phyloP scores from a whole-genome alignment of 1,140 invertebrate species.

The Drosophila eugracilis region DNA sequence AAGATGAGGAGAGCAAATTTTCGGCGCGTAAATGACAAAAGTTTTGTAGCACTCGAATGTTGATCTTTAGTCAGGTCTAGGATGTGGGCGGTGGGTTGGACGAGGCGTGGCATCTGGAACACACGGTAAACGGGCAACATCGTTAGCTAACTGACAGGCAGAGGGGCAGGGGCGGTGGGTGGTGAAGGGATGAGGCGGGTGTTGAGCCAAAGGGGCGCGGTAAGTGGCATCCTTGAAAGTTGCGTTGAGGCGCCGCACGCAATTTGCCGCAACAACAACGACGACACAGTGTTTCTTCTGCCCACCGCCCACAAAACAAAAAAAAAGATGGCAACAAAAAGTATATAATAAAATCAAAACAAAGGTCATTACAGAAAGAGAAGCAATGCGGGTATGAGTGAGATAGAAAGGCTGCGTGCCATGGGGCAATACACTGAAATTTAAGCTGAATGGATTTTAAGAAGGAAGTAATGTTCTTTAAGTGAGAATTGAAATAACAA shows the following conservation, averaged over 20 bases:
- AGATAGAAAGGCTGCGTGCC: not conserved
- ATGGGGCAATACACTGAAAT: constrained; percentile 9
- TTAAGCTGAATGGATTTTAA: not conserved
- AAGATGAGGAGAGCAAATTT: constrained; percentile 44
- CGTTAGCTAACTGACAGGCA: constrained; percentile 63
- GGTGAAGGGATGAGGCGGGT: too few species aligned
- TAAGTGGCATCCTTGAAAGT: constrained; percentile 80
- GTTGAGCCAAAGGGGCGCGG: constrained; percentile 12
- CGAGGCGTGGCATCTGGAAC: constrained; percentile 37
- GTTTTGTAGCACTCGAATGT: constrained; percentile 72
- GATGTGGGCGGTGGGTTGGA: not conserved
- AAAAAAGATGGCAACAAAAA: constrained; percentile 9
- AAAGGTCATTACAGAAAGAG: constrained; percentile 36
- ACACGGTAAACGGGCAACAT: constrained; percentile 67
- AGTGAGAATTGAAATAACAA: too few species aligned
- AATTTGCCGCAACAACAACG: constrained; percentile 67
- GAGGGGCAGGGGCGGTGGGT: not conserved
- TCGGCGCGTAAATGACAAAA: constrained; percentile 80
- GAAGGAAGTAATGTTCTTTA: not conserved
- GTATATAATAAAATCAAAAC: constrained; percentile 48
- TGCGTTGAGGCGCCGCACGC: constrained; percentile 69
- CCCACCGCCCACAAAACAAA: constrained; percentile 23
- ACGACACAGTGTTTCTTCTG: constrained; percentile 8
- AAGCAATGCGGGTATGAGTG: not conserved
- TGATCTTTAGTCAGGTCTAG: constrained; percentile 75